Evolutionary conservation across 2,888 invertebrate genomes (phyloP), one percentile per base, ranked within the genome.

Genomic region (Drosophila cognata): DNA sequence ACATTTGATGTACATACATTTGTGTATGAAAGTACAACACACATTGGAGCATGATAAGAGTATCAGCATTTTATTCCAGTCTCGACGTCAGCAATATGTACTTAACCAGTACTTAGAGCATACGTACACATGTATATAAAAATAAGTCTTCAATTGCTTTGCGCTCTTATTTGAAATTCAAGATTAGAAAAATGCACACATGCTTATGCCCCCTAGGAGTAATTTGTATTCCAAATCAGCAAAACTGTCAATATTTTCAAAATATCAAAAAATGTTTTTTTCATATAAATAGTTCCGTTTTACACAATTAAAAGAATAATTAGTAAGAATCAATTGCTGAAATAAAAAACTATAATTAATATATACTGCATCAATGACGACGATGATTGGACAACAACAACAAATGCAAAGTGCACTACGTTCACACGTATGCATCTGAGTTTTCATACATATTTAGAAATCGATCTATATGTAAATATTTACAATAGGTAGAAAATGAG

Each of bases 31-130:
- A 46, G 46, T 18, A 56, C 38, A 38, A 38, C 13, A 18, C 18
- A 41, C 58, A n/a, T 28, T 48, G 36, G 16, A 43, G 48, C 21
- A 60, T 67, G 77, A 77, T 77, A 77, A 74, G 53, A 61, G 60
- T 10, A 63, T 48, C 52, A 69, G 38, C 16, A 56, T 63, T 56
- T 64, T 76, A 55, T 60, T 68, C 41, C 43, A 36, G 35, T 16
- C 25, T 43, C n/a, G 53, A 41, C 41, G 56, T 16, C 28, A 31
- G 21, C 29, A 21, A n/a, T 57, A 10, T 41, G 4, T n/a, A 16
- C 11, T 28, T 29, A 21, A 36, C 55, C 25, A 46, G 18, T 41
- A 58, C 29, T 66, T 18, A 8, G 21, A 7, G 31, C 13, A 13
- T 53, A 33, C 29, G 25, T 18, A 25, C 21, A 21, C 43, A 25